These are phyloP conservation scores for Luperina testacea DNA, from an alignment of 2,888 invertebrate species.

Conservation along the genomic window DNA sequence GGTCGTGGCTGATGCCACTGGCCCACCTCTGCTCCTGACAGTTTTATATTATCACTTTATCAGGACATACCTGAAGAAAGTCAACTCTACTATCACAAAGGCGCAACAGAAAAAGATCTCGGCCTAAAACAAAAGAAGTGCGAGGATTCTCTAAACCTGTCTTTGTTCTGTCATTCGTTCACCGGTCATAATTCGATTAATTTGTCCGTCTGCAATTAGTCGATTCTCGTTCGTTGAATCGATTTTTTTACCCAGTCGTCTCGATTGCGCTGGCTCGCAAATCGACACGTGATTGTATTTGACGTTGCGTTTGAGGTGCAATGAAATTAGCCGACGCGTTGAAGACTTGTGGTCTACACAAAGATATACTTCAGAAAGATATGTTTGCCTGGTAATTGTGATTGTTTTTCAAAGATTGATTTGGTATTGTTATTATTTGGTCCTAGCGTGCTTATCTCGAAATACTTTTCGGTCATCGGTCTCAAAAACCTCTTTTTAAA, in stretches of 20 bases:
- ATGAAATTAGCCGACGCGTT: constrained; percentile 68
- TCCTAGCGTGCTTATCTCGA: not conserved
- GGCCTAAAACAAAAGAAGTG: constrained; percentile 25
- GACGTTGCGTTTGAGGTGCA: constrained; percentile 71
- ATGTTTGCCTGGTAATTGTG: not conserved
- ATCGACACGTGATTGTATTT: constrained; percentile 72
- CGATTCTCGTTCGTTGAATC: constrained; percentile 64
- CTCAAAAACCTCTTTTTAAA: too few species aligned
- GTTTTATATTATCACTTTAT: not conserved
- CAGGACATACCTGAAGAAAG: too few species aligned
- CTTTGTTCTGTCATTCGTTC: constrained; percentile 54
- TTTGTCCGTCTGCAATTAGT: constrained; percentile 77
- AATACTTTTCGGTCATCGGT: not conserved
- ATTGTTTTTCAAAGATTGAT: not conserved
- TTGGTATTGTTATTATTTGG: not conserved
- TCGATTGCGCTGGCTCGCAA: constrained; percentile 70
- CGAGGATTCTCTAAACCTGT: constrained; percentile 44
- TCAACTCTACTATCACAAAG: not conserved
- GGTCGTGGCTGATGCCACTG: too few species aligned
- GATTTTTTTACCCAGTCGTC: constrained; percentile 70
- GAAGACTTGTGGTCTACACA: not conserved
- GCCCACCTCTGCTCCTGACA: too few species aligned
- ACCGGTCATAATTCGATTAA: constrained; percentile 76
- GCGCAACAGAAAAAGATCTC: not conserved
- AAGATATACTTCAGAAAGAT: constrained; percentile 6